Evolutionary conservation across 1,140 invertebrate genomes (phyloP).

Genomic region (Tenebrio molitor): DNA sequence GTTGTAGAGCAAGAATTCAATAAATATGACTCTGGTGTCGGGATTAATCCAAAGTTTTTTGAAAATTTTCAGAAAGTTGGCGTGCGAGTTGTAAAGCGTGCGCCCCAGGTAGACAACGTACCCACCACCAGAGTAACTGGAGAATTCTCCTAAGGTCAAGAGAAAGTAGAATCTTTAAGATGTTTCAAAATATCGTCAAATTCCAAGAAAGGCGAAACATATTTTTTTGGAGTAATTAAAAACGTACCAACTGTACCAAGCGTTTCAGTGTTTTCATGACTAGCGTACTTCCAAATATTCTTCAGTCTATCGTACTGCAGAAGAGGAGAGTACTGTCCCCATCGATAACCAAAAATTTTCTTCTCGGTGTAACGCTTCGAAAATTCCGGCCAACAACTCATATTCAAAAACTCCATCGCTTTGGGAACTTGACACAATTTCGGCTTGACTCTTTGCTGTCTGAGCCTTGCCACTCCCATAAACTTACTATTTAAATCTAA

Average conservation of each 20-base stretch:
- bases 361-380: not conserved
- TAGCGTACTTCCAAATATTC: conserved; percentile 48
- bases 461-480: conserved; percentile 49
- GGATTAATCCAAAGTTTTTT: conserved; percentile 54
- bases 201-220: too few species aligned
- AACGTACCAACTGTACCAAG: conserved; percentile 45
- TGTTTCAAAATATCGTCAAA: not conserved
- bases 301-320: not conserved
- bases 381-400: not conserved
- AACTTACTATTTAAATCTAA: conserved; percentile 55
- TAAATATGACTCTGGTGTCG: conserved; percentile 50
- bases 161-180: too few species aligned
- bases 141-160: not conserved
- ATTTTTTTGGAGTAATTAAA: too few species aligned
- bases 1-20: conserved; percentile 55
- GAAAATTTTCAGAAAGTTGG: conserved; percentile 50
- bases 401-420: not conserved
- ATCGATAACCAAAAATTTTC: not conserved
- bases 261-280: conserved; percentile 25
- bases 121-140: conserved; percentile 52
- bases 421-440: not conserved
- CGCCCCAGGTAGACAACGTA: conserved; percentile 53
- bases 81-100: too few species aligned
- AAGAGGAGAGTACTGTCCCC: not conserved
- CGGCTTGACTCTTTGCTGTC: conserved; percentile 51